Percentiles rank a stretch among this genome's conserved stretches.
Conservation (phyloP, 2,888 invertebrate species). For the Gortyna flavago region DNA sequence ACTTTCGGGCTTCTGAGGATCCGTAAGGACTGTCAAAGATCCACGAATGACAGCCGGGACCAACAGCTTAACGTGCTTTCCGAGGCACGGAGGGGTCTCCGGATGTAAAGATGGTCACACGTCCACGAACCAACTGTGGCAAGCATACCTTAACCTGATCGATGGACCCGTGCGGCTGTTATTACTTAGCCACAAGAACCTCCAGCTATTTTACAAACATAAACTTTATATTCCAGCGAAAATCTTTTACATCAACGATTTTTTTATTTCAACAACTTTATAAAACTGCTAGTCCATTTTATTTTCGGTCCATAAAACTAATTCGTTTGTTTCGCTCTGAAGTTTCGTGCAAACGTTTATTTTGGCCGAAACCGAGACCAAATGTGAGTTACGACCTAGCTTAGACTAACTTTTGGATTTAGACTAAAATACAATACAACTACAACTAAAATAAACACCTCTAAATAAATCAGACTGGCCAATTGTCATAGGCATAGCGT, state of each 20-base stretch:
- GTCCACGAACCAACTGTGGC: too few species aligned
- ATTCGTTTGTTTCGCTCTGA: conserved; percentile 16
- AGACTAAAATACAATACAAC: conserved; percentile 3
- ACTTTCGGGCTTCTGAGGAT: too few species aligned
- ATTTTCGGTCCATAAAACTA: conserved; percentile 10
- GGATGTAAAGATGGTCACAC: too few species aligned
- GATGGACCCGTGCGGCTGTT: too few species aligned
- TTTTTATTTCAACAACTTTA: not conserved
- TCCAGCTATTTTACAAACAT: not conserved
- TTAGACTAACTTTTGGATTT: conserved; percentile 30
- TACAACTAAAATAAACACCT: too few species aligned
- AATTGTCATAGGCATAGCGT: not conserved
- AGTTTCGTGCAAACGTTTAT: conserved; percentile 31
- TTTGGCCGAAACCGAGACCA: conserved; percentile 27
- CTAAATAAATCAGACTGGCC: not conserved
- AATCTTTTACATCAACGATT: not conserved
- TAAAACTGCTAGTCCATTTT: conserved; percentile 6
- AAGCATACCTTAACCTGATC: too few species aligned
- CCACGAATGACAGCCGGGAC: too few species aligned
- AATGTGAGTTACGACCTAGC: conserved; percentile 24
- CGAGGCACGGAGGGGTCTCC: too few species aligned
- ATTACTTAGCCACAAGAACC: too few species aligned
- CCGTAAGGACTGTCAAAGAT: too few species aligned
- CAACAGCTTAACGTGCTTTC: too few species aligned
- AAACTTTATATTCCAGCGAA: not conserved